phyloP scores from a whole-genome alignment of 2,888 invertebrate genomes.

The Limnephilus rhombicus region DNA sequence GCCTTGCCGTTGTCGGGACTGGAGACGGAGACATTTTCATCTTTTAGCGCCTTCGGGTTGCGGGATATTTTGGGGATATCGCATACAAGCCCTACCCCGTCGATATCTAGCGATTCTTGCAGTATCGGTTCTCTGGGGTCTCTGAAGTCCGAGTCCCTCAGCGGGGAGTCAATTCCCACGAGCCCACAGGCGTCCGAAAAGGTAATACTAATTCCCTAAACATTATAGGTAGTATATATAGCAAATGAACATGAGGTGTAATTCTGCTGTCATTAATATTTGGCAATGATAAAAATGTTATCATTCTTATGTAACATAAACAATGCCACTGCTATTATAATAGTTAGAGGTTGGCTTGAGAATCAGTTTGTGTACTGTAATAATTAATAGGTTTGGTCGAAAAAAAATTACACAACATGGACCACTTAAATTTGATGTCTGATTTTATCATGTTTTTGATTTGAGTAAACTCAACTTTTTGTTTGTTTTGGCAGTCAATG shows the following conservation, averaged over 20 bases:
- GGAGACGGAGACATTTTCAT: constrained; percentile 77
- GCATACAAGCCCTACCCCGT: constrained; percentile 78
- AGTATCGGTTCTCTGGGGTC: constrained; percentile 80
- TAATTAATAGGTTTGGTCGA: not conserved
- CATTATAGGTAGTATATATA: not conserved
- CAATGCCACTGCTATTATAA: not conserved
- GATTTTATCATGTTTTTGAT: not conserved
- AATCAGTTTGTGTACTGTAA: not conserved
- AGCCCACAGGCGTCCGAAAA: constrained; percentile 78
- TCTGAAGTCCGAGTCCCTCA: constrained; percentile 76
- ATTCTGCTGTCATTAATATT: not conserved
- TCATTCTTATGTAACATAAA: not conserved
- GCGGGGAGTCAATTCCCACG: constrained; percentile 74
- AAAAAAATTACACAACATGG: not conserved
- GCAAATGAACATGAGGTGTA: constrained; percentile 2
- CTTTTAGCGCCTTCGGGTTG: constrained; percentile 75
- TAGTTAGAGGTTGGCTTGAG: not conserved
- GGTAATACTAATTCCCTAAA: constrained; percentile 69
- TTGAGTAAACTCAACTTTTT: not conserved
- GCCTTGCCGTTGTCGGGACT: constrained; percentile 79
- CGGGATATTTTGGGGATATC: constrained; percentile 69
- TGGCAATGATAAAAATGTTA: constrained; percentile 2
- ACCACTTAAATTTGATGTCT: not conserved
- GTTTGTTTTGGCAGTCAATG: not conserved
- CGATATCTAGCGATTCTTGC: constrained; percentile 80